Conservation (phyloP, 2,797 vertebrate genomes). For the Syngnathus rostellatus region DNA sequence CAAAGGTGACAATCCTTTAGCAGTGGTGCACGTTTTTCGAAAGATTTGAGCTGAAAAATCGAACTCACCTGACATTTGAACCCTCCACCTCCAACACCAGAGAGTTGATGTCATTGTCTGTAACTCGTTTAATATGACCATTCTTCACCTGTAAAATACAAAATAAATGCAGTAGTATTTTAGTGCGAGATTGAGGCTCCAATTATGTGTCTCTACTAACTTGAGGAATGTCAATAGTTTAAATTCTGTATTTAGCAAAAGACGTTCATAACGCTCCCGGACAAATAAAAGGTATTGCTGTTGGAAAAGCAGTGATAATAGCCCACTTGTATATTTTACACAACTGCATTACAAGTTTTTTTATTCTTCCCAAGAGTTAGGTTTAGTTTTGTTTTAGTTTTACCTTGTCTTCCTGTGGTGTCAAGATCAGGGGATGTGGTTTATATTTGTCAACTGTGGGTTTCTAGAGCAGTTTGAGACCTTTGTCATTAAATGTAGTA, state of each 20-base stretch:
- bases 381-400: no score
- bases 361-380: no score
- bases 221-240: neutral
- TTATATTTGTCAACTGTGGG: no score
- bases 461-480: no score
- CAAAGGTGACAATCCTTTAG: neutral
- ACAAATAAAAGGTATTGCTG: neutral
- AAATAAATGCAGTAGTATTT: neutral
- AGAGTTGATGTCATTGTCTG: constrained; percentile 96
- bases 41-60: constrained; percentile 8
- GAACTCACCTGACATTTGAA: constrained; percentile 84
- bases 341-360: neutral
- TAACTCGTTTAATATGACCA: constrained; percentile 92
- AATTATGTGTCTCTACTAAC: neutral
- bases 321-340: neutral
- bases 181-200: neutral
- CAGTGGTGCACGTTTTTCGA: neutral
- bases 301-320: neutral
- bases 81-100: constrained; percentile 92
- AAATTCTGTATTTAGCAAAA: neutral
- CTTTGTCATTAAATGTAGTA: no score
- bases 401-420: no score
- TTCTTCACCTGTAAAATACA: constrained; percentile 79
- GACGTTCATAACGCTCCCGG: neutral
- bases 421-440: no score